Percentiles rank a stretch among this genome's conserved stretches.
Evolutionary conservation across 2,113 vertebrate species (phyloP).

Genomic region (Benitochromis conjunctus): DNA sequence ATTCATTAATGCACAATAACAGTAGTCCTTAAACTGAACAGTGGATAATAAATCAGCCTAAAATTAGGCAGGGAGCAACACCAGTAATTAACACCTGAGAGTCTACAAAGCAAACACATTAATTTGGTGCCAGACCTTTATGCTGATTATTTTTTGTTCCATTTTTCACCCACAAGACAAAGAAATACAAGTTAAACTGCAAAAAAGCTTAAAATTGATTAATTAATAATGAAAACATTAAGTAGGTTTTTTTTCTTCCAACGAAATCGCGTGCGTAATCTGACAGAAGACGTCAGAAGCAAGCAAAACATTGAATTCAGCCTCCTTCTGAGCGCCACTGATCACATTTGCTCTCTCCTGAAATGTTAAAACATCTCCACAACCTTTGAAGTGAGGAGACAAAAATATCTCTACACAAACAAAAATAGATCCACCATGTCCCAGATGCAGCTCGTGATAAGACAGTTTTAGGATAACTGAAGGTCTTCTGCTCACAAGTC

Average conservation of each 20-base stretch:
- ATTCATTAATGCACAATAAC: too few species aligned
- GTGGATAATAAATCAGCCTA: too few species aligned
- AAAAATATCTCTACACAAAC: slow-evolving; percentile 16
- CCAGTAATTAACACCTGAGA: not conserved
- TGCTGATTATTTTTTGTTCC: not conserved
- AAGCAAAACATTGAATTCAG: not conserved
- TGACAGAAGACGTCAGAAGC: not conserved
- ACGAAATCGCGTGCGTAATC: not conserved
- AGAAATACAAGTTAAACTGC: not conserved
- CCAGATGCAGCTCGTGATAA: not conserved
- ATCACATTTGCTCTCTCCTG: not conserved
- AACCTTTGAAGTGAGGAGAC: not conserved
- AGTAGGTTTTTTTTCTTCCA: not conserved
- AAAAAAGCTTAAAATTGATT: not conserved
- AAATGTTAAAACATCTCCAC: not conserved
- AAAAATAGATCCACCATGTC: slow-evolving; percentile 22
- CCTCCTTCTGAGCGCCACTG: not conserved
- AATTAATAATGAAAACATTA: not conserved
- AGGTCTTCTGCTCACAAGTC: not conserved
- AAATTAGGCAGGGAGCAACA: not conserved
- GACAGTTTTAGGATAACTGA: not conserved
- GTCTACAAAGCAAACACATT: accelerated
- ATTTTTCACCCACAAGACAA: not conserved
- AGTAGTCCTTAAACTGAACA: too few species aligned
- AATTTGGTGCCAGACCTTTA: not conserved